These are phyloP conservation scores for Mungos mungo DNA, from an alignment of 2,113 vertebrate species.

Conservation along the genomic window DNA sequence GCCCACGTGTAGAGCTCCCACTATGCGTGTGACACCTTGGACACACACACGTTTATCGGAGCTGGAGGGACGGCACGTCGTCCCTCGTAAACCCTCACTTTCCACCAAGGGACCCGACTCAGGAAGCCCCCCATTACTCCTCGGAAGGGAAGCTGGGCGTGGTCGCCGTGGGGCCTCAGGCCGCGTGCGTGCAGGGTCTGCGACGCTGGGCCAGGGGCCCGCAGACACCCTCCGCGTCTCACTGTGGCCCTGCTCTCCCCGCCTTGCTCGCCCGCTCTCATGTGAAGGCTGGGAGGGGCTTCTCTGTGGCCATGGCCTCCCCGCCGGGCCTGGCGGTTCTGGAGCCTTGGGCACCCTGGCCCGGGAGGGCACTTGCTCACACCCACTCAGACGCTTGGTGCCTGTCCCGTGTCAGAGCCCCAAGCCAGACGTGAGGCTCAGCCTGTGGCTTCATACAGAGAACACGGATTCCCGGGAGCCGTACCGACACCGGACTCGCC, in stretches of 20 bases:
- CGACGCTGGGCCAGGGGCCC: background rate
- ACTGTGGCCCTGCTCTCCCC: no score
- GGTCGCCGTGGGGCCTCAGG: background rate
- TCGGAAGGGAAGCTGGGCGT: background rate
- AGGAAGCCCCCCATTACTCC: background rate
- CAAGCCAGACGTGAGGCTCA: background rate
- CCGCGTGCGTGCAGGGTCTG: fast-evolving
- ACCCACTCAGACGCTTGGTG: background rate
- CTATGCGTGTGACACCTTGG: no score
- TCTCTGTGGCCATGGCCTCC: background rate
- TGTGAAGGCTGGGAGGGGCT: background rate
- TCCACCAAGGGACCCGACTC: conserved; percentile 67
- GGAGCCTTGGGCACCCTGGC: fast-evolving
- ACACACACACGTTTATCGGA: background rate
- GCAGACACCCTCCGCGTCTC: background rate
- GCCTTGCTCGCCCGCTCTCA: no score
- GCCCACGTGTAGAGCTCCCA: background rate
- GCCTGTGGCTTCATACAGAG: background rate
- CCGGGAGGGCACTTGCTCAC: background rate
- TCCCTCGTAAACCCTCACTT: conserved; percentile 58
- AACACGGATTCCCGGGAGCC: background rate
- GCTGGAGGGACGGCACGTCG: background rate
- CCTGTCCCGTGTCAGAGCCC: background rate
- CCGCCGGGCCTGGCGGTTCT: background rate
- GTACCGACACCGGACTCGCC: background rate